Evolutionary conservation across 2,113 vertebrate species (phyloP), one percentile per base, ranked within the genome.

Genomic region (Ciconia maguari): DNA sequence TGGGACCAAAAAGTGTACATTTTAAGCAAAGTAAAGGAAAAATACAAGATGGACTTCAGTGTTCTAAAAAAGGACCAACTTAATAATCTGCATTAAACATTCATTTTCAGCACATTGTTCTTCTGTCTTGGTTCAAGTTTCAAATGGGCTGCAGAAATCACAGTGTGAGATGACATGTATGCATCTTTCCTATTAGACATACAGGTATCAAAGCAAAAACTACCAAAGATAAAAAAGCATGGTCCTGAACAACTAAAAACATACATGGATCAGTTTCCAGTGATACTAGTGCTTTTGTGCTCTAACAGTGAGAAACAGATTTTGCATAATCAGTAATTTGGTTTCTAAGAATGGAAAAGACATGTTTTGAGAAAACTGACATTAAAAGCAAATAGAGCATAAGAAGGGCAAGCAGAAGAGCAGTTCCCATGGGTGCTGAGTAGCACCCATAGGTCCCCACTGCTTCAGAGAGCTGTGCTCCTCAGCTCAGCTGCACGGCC

Each of bases 161-260:
- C 17, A 57, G 18, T 7, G 25, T 3, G 11, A 72, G 30, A 19
- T 55, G 29, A 55, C 16, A 41, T 11, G 24, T 57, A 6, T 13
- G 65, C 19, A 55, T 32, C 20, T 64, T 66, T 66, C 19, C 12
- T 10, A 4, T 34, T 20, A n/a, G 38, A 62, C 22, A 1, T 3
- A 6, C 3, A 19, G 64, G 1, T 21, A 10, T 34, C 18, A 30
- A 62, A 68, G 36, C 13, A 22, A n/a, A 62, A 36, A 4, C 6
- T 29, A 12, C 16, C 20, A 38, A 36, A 75, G 24, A 27, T 15
- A 41, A 62, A n/a, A 71, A 16, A 2, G 0, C 30, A 10, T 0
- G 0, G 4, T 9, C 32, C 44, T 18, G 22, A 30, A 22, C 1
- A 15, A 41, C 6, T 12, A 2, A 29, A 60, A 36, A 5, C 19